phyloP scores from a whole-genome alignment of 2,888 invertebrate genomes.

The Marronus borbonicus region DNA sequence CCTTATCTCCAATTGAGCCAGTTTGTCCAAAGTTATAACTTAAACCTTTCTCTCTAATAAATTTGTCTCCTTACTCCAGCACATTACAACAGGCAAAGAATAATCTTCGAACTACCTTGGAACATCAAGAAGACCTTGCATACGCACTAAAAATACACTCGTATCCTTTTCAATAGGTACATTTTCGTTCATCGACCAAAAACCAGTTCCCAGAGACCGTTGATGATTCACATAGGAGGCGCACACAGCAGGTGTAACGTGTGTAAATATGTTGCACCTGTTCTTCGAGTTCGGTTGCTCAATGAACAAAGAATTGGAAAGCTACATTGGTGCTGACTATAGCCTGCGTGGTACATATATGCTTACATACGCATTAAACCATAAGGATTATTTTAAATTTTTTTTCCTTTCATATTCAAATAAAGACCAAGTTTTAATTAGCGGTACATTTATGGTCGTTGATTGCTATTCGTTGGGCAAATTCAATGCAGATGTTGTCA shows the following conservation, averaged over 20 bases:
- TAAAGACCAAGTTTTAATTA: background rate
- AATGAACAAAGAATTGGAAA: constrained; percentile 29
- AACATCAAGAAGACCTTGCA: no score
- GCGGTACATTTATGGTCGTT: background rate
- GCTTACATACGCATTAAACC: background rate
- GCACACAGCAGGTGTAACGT: constrained; percentile 20
- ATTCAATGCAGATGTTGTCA: background rate
- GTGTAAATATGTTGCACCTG: constrained; percentile 27
- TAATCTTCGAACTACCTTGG: no score
- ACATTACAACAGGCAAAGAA: no score
- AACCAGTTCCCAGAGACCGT: background rate
- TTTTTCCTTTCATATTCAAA: background rate
- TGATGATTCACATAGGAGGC: background rate
- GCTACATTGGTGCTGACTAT: no score
- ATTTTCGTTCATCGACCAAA: background rate
- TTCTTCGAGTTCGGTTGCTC: constrained; percentile 13
- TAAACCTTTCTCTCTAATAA: no score
- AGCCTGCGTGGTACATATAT: no score
- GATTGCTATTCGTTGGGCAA: background rate
- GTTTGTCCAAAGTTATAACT: no score
- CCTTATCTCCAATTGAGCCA: no score
- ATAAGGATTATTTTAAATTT: background rate
- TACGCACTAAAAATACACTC: no score
- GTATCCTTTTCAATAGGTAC: no score
- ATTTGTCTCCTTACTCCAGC: no score